phyloP scores from a whole-genome alignment of 2,888 invertebrate species.

The Argyra leucocephala region DNA sequence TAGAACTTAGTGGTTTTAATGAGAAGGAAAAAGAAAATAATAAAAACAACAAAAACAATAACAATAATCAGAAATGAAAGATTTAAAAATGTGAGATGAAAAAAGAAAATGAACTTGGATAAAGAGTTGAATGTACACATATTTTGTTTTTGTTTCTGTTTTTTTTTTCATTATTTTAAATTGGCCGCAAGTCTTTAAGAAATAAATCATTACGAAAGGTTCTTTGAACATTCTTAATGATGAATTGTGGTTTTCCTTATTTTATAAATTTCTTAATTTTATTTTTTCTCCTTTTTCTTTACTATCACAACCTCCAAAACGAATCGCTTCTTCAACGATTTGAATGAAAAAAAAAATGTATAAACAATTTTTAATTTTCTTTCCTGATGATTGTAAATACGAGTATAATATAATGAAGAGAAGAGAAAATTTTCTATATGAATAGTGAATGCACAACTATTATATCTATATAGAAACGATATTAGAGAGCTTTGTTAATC shows the following conservation, averaged over 20 bases:
- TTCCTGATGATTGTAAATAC: no score
- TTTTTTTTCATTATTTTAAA: no score
- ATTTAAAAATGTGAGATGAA: not conserved
- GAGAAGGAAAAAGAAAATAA: not conserved
- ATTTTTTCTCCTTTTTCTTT: not conserved
- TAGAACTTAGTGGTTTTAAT: not conserved
- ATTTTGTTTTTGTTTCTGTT: no score
- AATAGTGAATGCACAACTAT: no score
- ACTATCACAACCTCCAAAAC: not conserved
- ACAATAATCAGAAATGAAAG: not conserved
- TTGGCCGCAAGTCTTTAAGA: slow-evolving; percentile 1
- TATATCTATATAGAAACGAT: no score
- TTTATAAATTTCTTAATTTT: not conserved
- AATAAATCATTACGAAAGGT: not conserved
- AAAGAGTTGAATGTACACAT: no score
- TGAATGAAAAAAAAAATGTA: no score
- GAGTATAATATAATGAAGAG: no score
- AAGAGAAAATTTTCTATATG: no score
- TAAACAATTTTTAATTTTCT: no score
- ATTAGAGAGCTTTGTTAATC: not conserved
- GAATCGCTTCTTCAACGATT: no score
- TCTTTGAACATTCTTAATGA: slow-evolving; percentile 4
- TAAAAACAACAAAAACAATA: not conserved
- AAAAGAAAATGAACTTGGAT: not conserved
- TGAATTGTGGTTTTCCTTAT: not conserved